Percentiles rank a stretch among this genome's conserved stretches.
Conservation (phyloP, 2,113 vertebrate species). For the Rutilus rutilus region DNA sequence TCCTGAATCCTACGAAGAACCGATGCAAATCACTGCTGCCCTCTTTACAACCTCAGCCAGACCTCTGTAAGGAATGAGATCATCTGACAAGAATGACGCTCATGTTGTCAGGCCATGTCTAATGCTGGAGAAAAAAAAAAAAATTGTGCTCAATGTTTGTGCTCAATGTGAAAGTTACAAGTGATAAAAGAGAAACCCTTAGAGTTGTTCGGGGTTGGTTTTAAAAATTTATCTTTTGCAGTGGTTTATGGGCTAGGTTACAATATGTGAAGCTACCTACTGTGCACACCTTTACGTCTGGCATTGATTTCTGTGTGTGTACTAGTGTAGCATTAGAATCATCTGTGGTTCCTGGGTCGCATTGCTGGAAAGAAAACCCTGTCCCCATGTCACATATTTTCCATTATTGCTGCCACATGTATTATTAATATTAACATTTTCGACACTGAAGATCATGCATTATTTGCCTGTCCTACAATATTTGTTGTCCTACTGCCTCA, state of each 20-base stretch:
- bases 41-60: constrained; percentile 53
- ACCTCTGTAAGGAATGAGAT: constrained; percentile 51
- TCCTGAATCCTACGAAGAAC: constrained; percentile 48
- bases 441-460: constrained; percentile 56
- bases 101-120: constrained; percentile 69
- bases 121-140: constrained; percentile 57
- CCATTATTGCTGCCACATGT: constrained; percentile 54
- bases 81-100: constrained; percentile 55
- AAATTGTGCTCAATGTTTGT: constrained; percentile 75
- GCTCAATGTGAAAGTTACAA: constrained; percentile 68
- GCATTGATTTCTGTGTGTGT: constrained; percentile 56
- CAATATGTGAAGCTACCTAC: constrained; percentile 69
- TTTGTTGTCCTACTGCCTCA: constrained; percentile 23
- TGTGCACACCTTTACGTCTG: constrained; percentile 72
- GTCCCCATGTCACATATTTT: constrained; percentile 73
- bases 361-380: constrained; percentile 60
- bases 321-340: constrained; percentile 63
- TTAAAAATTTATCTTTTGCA: constrained; percentile 59
- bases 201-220: constrained; percentile 68
- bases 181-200: constrained; percentile 43
- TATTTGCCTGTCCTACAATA: no score
- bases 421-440: constrained; percentile 39
- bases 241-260: constrained; percentile 65
- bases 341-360: constrained; percentile 63
- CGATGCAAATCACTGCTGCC: constrained; percentile 60